Percentiles rank a stretch among this genome's conserved stretches.
Evolutionary conservation across 1,140 invertebrate species (phyloP).

Genomic region (Papilio helenus): DNA sequence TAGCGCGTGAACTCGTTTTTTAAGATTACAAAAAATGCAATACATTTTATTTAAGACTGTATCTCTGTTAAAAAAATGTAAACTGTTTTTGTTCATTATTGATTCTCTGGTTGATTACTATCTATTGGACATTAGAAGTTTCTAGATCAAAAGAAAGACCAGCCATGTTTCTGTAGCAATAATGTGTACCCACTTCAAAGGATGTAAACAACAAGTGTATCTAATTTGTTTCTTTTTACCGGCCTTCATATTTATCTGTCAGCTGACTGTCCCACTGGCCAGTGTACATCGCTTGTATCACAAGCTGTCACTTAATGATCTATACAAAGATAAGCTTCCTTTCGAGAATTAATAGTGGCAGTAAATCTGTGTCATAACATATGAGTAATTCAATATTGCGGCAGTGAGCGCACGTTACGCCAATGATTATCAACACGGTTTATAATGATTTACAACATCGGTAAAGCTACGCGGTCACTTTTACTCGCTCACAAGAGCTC

Average conservation of each 20-base stretch:
- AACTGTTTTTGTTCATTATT: neutral
- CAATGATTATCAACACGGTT: constrained; percentile 35
- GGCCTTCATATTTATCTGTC: constrained; percentile 21
- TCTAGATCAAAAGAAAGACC: neutral
- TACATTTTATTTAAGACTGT: neutral
- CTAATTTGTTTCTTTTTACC: neutral
- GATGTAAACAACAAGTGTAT: neutral
- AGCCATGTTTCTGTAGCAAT: neutral
- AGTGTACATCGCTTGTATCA: neutral
- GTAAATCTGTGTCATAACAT: constrained; percentile 18
- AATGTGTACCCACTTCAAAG: neutral
- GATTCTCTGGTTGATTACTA: neutral
- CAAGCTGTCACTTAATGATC: constrained; percentile 17
- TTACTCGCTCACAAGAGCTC: constrained; percentile 32
- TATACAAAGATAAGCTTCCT: constrained; percentile 13
- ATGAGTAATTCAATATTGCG: constrained; percentile 34
- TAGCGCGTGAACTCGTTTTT: constrained; percentile 12
- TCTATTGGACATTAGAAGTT: neutral
- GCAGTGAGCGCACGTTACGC: constrained; percentile 15
- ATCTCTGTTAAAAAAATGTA: neutral
- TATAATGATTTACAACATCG: constrained; percentile 31
- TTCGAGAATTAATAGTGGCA: neutral
- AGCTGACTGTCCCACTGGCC: neutral
- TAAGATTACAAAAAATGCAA: constrained; percentile 4
- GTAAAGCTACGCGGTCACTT: neutral